Conservation (phyloP, 2,888 invertebrate genomes). For the Drepanosiphum platanoidis region DNA sequence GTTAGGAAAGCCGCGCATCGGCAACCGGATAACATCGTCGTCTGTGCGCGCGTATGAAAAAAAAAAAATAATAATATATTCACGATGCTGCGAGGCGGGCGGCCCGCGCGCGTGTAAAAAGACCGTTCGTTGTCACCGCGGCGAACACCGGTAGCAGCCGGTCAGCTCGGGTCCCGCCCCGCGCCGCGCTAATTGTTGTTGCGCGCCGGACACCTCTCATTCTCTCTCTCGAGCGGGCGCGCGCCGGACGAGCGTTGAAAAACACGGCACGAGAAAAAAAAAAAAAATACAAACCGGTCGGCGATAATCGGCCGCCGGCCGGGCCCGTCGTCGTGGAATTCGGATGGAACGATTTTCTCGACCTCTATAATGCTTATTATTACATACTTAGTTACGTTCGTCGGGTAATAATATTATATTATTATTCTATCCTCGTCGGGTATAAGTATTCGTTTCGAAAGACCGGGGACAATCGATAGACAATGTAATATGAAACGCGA, state of each 20-base stretch:
- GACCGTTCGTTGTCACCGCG: slow-evolving; percentile 33
- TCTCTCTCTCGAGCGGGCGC: neutral
- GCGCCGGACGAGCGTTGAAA: neutral
- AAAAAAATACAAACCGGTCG: no score
- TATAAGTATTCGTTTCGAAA: neutral
- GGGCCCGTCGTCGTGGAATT: slow-evolving; percentile 47
- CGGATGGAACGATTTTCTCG: slow-evolving; percentile 43
- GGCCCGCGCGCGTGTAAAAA: neutral
- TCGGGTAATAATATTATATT: neutral
- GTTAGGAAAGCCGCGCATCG: neutral
- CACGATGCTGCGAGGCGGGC: neutral
- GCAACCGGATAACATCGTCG: no score
- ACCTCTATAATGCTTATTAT: neutral
- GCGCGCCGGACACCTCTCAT: slow-evolving; percentile 49
- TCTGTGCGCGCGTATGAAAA: no score
- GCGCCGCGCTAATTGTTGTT: slow-evolving; percentile 58
- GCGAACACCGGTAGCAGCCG: slow-evolving; percentile 35
- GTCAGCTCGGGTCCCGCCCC: slow-evolving; percentile 49
- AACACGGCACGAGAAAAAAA: slow-evolving; percentile 33
- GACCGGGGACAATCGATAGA: slow-evolving; percentile 6
- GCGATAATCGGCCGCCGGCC: slow-evolving; percentile 24
- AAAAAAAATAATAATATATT: neutral
- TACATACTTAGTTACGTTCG: no score
- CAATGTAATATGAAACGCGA: neutral
- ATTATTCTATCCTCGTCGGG: neutral